Conservation (phyloP, 1,140 invertebrate genomes). For the Philopotamus ludificatus region DNA sequence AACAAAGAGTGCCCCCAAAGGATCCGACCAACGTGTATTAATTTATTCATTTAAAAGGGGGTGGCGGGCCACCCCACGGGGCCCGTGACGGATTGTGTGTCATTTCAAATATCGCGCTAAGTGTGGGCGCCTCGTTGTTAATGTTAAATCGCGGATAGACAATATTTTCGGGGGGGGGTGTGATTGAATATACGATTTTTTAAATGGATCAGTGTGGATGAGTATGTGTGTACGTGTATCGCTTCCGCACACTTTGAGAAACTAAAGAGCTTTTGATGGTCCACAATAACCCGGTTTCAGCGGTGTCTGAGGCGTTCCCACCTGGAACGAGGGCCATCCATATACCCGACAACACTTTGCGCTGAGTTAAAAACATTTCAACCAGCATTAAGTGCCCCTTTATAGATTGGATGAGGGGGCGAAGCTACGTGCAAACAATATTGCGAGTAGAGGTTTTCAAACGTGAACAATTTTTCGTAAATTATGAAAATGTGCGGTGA, state of each 20-base stretch:
- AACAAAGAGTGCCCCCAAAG: constrained; percentile 9
- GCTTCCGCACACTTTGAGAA: background rate
- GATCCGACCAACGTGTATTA: background rate
- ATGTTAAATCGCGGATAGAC: background rate
- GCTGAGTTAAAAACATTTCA: constrained; percentile 31
- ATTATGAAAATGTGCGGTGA: too few species aligned
- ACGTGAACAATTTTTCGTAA: background rate
- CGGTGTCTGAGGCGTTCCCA: constrained; percentile 17
- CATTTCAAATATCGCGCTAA: constrained; percentile 5
- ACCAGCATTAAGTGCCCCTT: constrained; percentile 30
- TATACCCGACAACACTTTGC: constrained; percentile 18
- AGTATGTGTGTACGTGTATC: background rate
- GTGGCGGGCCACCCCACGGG: too few species aligned
- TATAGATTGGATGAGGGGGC: constrained; percentile 16
- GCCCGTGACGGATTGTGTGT: constrained; percentile 7
- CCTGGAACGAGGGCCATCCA: constrained; percentile 14
- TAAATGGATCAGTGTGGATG: background rate
- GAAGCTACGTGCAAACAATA: background rate
- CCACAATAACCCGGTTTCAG: constrained; percentile 15
- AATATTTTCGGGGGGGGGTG: background rate
- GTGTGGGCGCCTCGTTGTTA: background rate
- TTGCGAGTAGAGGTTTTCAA: background rate
- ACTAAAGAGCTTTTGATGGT: constrained; percentile 12
- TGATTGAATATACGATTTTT: background rate
- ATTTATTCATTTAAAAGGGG: constrained; percentile 19